A percentile compares a stretch with the other conserved stretches of the same genome.
Conservation (phyloP, 2,797 vertebrate genomes). For the Cryptoprocta ferox region DNA sequence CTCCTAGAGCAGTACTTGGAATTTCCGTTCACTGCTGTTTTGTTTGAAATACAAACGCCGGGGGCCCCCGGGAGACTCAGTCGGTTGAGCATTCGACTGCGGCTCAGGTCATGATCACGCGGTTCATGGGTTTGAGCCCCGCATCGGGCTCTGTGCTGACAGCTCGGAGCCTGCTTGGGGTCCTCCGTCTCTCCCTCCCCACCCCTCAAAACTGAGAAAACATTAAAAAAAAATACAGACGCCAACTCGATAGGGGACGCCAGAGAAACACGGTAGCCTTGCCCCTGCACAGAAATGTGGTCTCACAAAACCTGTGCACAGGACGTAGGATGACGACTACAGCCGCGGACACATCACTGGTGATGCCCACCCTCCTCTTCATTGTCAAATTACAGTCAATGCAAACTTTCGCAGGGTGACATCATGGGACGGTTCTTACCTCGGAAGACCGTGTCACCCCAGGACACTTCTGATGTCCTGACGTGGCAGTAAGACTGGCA, state of each 20-base stretch:
- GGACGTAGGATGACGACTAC: background rate
- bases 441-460: background rate
- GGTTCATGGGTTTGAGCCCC: too few species aligned
- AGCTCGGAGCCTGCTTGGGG: too few species aligned
- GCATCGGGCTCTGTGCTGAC: too few species aligned
- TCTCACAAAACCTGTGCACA: conserved; percentile 41
- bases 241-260: background rate
- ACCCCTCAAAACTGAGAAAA: too few species aligned
- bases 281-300: background rate
- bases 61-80: too few species aligned
- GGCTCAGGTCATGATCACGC: too few species aligned
- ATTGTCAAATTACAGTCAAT: conserved; percentile 18
- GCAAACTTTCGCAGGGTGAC: background rate
- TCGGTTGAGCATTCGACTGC: too few species aligned
- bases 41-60: conserved; percentile 1
- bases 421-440: background rate
- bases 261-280: background rate
- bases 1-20: background rate
- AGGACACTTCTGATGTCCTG: background rate
- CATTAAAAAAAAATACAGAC: too few species aligned
- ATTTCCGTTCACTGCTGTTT: background rate
- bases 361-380: conserved; percentile 27
- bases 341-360: background rate
- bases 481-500: background rate
- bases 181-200: too few species aligned